phyloP scores from a whole-genome alignment of 37 sponge, comb jelly and placozoan genomes.

The Trichoplax adhaerens region DNA sequence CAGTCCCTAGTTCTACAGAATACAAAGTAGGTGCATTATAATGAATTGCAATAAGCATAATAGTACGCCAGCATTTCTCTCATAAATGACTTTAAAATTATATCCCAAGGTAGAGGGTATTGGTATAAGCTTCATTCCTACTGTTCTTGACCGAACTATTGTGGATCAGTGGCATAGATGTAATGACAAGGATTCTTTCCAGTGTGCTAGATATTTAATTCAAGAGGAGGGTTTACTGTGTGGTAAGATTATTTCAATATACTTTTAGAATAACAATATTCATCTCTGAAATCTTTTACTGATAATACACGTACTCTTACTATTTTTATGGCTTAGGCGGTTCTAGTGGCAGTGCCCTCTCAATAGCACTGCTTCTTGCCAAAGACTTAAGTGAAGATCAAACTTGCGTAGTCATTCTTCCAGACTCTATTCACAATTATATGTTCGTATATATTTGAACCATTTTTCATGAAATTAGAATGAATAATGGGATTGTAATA shows the following conservation, averaged over 20 bases:
- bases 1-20: too few species aligned
- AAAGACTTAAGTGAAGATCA: conserved; percentile 59
- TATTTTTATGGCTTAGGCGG: conserved; percentile 23
- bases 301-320: too few species aligned
- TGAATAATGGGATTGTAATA: too few species aligned
- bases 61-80: too few species aligned
- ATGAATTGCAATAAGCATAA: too few species aligned
- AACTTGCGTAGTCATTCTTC: conserved; percentile 80
- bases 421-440: conserved; percentile 94
- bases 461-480: background rate
- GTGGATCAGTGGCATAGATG: conserved; percentile 82
- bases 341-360: conserved; percentile 59
- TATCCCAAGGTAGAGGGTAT: conserved; percentile 70
- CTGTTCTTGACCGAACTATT: conserved; percentile 61
- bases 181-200: conserved; percentile 61
- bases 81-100: too few species aligned
- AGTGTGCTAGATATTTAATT: conserved; percentile 58
- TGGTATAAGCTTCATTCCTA: conserved; percentile 88
- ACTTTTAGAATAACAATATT: too few species aligned
- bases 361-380: conserved; percentile 54
- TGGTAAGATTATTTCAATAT: conserved; percentile 22
- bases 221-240: conserved; percentile 82
- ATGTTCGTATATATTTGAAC: conserved; percentile 40
- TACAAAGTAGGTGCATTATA: too few species aligned
- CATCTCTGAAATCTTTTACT: too few species aligned